Evolutionary conservation across 2,888 invertebrate species (phyloP).

Genomic region (Helobdella robusta): DNA sequence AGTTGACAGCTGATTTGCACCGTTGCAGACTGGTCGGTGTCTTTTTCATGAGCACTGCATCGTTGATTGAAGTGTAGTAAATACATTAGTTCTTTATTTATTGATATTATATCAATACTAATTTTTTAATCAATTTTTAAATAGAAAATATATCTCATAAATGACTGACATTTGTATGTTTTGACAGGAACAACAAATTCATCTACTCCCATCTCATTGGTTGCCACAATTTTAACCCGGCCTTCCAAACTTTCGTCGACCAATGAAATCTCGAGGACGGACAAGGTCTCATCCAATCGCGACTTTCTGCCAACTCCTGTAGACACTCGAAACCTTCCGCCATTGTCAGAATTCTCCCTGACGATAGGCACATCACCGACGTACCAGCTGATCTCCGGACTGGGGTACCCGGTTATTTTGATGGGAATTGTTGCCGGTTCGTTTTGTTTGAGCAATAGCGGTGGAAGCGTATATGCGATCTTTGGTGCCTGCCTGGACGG

Average conservation of each 20-base stretch:
- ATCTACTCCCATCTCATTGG: slow-evolving; percentile 4
- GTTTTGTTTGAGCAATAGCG: slow-evolving; percentile 15
- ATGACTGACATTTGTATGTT: slow-evolving; percentile 4
- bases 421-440: slow-evolving; percentile 17
- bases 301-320: slow-evolving; percentile 9
- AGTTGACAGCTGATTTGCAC: too few species aligned
- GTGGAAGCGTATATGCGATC: slow-evolving; percentile 20
- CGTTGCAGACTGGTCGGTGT: too few species aligned
- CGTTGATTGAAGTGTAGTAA: too few species aligned
- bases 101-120: neutral
- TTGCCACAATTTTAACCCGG: slow-evolving; percentile 4
- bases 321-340: neutral
- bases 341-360: too few species aligned
- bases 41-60: too few species aligned
- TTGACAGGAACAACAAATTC: slow-evolving; percentile 6
- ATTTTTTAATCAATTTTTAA: too few species aligned
- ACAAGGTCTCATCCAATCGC: neutral
- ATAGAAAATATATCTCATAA: neutral
- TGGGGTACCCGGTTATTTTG: slow-evolving; percentile 14
- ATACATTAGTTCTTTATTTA: neutral
- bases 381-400: neutral
- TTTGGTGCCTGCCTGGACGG: too few species aligned
- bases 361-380: neutral
- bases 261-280: slow-evolving; percentile 5
- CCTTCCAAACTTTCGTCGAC: slow-evolving; percentile 11